phyloP scores from a whole-genome alignment of 2,888 invertebrate species.

The Cantharis flavilabris region DNA sequence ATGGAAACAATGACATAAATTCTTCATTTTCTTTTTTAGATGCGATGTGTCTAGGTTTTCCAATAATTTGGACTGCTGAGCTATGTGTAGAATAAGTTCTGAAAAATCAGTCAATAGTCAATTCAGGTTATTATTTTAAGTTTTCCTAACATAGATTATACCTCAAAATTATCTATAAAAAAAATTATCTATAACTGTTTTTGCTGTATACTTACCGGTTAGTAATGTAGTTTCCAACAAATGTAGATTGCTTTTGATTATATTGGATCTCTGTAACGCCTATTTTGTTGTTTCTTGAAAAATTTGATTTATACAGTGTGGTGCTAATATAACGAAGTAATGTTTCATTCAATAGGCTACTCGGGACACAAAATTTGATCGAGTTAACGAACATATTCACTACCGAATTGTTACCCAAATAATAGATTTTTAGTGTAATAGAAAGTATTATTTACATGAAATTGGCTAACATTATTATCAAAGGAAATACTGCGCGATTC shows the following conservation, averaged over 20 bases:
- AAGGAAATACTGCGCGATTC: no score
- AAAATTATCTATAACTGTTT: no score
- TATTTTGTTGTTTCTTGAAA: not conserved
- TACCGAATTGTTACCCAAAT: not conserved
- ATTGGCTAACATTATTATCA: no score
- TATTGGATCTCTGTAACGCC: not conserved
- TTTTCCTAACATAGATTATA: no score
- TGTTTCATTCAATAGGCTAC: not conserved
- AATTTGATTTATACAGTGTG: not conserved
- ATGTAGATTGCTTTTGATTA: not conserved
- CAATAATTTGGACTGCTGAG: not conserved
- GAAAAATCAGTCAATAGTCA: not conserved
- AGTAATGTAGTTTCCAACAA: not conserved
- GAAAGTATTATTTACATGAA: no score
- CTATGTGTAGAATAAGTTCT: not conserved
- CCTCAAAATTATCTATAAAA: no score
- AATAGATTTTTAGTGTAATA: no score
- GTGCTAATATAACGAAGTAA: not conserved
- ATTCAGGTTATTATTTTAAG: no score
- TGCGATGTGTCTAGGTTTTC: not conserved
- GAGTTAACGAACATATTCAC: not conserved
- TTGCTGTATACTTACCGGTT: not conserved
- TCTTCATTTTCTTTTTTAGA: conserved; percentile 81
- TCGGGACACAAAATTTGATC: not conserved
- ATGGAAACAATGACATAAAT: conserved; percentile 87